Evolutionary conservation across 1,140 invertebrate species (phyloP), one percentile per base, ranked within the genome.

Genomic region (Bombus fervidus): DNA sequence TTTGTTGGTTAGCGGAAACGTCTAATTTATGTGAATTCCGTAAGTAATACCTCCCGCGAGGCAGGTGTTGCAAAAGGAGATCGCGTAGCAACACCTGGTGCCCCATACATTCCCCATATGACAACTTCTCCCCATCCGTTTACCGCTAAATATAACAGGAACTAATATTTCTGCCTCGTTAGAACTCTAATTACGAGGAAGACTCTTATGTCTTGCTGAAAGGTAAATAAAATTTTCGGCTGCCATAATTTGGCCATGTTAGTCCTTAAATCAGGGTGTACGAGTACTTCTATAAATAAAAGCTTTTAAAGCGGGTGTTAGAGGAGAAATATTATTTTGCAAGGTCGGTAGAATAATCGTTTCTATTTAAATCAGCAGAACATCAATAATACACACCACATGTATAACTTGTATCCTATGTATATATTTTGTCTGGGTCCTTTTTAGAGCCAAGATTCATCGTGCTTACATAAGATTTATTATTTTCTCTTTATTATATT

Each of bases 61-160:
- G 91, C 91, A 92, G 92, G 91, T 91, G 91, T 88, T 91, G 64
- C 66, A 31, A 69, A 88, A 89, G 80, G 78, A 89, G 87, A 89
- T 88, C 83, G 43, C 37, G 15, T 15, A 25, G 85, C 81, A 75
- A 88, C 91, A 92, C 91, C 91, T 92, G 91, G 91, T 75, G 79
- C 83, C 69, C 64, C 57, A 59, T 57, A 64, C 72, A 81, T 71
- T 83, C 81, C 79, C 86, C 89, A 85, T 90, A 88, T 86, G 78
- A 87, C 82, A 85, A 64, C 84, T 28, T 37, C 68, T 28, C 79
- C 62, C 12, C 25, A n/a, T 25, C 25, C 43, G 3, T n/a, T 62
- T 72, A 41, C 13, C 18, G 22, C n/a, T 59, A 53, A 41, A 74
- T 41, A 43, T 37, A 85, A 81, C 84, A 75, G 78, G 59, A 66